Percentiles rank a stretch among this genome's conserved stretches.
phyloP scores from a whole-genome alignment of 1,140 invertebrate species.

The Cotesia typhae region DNA sequence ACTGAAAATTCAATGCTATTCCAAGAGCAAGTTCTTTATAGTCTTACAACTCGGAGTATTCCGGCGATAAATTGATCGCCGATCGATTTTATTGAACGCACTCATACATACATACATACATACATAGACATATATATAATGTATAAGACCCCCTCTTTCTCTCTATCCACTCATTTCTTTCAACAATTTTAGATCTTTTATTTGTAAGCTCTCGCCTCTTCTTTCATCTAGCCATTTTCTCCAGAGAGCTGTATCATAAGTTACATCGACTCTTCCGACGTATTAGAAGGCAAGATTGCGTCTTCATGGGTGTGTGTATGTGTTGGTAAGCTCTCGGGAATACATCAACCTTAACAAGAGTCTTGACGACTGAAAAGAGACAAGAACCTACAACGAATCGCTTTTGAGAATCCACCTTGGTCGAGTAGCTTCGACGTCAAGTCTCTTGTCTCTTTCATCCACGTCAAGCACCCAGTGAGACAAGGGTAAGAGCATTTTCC shows the following conservation, averaged over 20 bases:
- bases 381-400: conserved; percentile 26
- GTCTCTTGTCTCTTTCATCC: conserved; percentile 24
- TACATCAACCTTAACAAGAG: conserved; percentile 24
- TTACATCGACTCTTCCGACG: conserved; percentile 13
- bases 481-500: conserved; percentile 25
- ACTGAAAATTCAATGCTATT: conserved; percentile 7
- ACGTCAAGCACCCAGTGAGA: neutral
- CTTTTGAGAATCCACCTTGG: conserved; percentile 26
- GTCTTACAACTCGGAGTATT: neutral
- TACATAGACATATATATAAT: neutral
- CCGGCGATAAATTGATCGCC: neutral
- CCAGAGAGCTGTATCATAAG: conserved; percentile 12
- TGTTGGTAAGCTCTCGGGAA: conserved; percentile 2
- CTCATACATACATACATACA: neutral
- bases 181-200: no score
- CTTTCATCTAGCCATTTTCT: neutral
- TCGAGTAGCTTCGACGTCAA: conserved; percentile 22
- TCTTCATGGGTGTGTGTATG: no score
- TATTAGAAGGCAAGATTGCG: neutral
- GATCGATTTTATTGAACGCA: neutral
- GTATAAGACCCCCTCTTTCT: neutral
- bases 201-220: conserved; percentile 1
- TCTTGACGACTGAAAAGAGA: conserved; percentile 21
- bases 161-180: no score
- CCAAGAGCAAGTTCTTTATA: neutral